Percentiles rank a stretch among this genome's conserved stretches.
Evolutionary conservation across 2,888 invertebrate genomes (phyloP).

Genomic region (Muscina levida): DNA sequence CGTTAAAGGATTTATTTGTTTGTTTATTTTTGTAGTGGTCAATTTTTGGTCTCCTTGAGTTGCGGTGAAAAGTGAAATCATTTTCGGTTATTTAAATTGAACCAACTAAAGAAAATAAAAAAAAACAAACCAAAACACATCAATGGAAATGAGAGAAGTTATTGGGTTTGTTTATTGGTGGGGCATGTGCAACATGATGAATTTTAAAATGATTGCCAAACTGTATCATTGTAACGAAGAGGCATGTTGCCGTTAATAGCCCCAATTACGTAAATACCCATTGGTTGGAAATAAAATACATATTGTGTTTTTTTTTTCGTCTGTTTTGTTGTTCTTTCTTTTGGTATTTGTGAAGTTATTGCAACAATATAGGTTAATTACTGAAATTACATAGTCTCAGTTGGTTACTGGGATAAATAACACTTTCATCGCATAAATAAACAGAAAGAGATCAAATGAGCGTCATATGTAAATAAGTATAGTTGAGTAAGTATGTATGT

Average conservation of each 20-base stretch:
- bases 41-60: conserved; percentile 33
- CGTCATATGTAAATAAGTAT: background rate
- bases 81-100: conserved; percentile 13
- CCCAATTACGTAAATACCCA: conserved; percentile 19
- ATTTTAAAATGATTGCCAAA: conserved; percentile 27
- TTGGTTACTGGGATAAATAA: no score
- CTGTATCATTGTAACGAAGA: conserved; percentile 12
- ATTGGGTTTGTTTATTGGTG: conserved; percentile 12
- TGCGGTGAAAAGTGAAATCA: conserved; percentile 55
- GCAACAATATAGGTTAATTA: no score
- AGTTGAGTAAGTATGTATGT: background rate
- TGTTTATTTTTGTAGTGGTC: conserved; percentile 1
- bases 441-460: background rate
- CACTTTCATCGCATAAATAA: no score
- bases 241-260: conserved; percentile 9
- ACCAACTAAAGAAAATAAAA: background rate
- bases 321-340: no score
- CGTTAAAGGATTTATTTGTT: conserved; percentile 57
- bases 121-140: background rate
- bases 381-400: no score
- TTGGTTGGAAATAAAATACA: no score
- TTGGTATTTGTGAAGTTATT: no score
- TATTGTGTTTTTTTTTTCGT: background rate
- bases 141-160: no score
- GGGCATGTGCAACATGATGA: conserved; percentile 17